Base-by-base conservation (phyloP, 2,797 vertebrate genomes). In the Hydrolagus colliei region DNA sequence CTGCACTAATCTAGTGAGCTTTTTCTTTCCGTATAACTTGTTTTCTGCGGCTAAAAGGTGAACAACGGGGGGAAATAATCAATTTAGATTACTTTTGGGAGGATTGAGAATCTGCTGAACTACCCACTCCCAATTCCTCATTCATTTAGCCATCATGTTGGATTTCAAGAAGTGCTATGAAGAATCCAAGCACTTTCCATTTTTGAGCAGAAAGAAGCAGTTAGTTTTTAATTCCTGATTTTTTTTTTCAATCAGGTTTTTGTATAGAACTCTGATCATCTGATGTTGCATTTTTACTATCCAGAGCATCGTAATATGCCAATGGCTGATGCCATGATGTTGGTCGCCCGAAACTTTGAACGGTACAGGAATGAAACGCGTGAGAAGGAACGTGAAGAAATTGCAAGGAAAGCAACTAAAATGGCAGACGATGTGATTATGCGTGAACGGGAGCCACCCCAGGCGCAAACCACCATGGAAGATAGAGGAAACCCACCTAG, bases 241-340 rank as follows among this genome's bases (percentile, higher is more conserved):
- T 16, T 71, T 18, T 68, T 9, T 13, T 9, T 20, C 16, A n/a
- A 20, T 77, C 41, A 84, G 7, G 1, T 10, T 41, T 32, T 41
- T 32, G 1, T 52, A 6, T 6, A 52, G 41, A 52, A 52, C 6
- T 52, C 6, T 52, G 41, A 52, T 6, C 41, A 52, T 6, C 41
- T 52, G 41, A 6, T n/a, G n/a, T 84, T 84, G 16, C 78, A 35
- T 87, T 87, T 86, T 62, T 77, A 88, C 35, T 1, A 35, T 78
- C 0, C 89, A 99, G 98, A 99, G 78, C 98, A 99, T 91, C 96
- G 98, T 85, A 99, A 99, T 92, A 99, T 99, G 98, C 98, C 98
- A 13, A 97, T 98, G 89, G 96, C 96, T 72, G 98, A 99, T 1
- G 98, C 98, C 90, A 98, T 99, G 97, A 94, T 97, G 88, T 93